Evolutionary conservation across 2,113 vertebrate species (phyloP).

Genomic region (Oryzias woworae): DNA sequence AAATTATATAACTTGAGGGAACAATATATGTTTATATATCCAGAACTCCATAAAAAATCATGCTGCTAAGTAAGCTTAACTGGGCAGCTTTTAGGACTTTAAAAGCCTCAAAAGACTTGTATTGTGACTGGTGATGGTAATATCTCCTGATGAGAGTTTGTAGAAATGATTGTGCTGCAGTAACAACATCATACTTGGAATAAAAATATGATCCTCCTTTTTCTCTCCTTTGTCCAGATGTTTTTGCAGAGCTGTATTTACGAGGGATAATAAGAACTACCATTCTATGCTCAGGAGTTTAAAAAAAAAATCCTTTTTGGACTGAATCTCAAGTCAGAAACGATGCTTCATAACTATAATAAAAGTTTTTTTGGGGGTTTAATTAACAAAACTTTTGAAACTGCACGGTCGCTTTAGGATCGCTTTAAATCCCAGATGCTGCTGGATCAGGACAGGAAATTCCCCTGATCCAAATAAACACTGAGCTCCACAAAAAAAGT

Average conservation of each 20-base stretch:
- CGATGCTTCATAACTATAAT: background rate
- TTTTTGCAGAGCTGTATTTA: slow-evolving; percentile 51
- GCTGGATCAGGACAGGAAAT: background rate
- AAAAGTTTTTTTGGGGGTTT: too few species aligned
- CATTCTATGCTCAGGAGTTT: slow-evolving; percentile 35
- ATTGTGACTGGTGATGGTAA: slow-evolving; percentile 16
- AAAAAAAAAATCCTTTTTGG: slow-evolving; percentile 35
- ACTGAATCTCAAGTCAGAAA: slow-evolving; percentile 40
- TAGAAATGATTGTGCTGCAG: slow-evolving; percentile 48
- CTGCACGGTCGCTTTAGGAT: background rate
- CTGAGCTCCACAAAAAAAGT: too few species aligned
- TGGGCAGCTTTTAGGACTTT: too few species aligned
- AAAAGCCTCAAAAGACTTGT: background rate
- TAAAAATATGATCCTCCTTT: slow-evolving; percentile 43
- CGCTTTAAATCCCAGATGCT: background rate
- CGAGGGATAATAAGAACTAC: slow-evolving; percentile 37
- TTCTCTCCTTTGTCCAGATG: slow-evolving; percentile 47
- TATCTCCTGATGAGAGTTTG: slow-evolving; percentile 10
- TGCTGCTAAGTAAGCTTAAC: too few species aligned
- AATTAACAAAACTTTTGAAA: too few species aligned
- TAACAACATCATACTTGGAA: slow-evolving; percentile 37
- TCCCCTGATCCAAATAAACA: too few species aligned
- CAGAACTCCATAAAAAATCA: background rate
- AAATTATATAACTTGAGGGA: too few species aligned
- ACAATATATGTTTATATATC: background rate